Evolutionary conservation across 92 coral and sea anemone species (phyloP).

Genomic region (Phenganax marumi): DNA sequence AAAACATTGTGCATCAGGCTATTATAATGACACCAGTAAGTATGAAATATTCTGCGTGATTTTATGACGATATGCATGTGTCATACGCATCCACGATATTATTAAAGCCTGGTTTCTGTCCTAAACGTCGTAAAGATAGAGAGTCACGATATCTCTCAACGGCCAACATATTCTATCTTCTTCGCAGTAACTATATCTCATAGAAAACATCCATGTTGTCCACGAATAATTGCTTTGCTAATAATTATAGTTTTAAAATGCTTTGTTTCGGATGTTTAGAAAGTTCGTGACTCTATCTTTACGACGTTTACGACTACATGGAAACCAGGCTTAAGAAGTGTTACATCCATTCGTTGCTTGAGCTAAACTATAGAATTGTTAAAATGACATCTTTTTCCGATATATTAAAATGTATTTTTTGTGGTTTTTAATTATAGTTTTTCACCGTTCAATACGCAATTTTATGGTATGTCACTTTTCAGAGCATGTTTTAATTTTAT

Average conservation of each 20-base stretch:
- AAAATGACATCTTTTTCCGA: neutral
- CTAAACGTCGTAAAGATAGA: no score
- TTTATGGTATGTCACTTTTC: constrained; percentile 75
- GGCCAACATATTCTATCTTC: no score
- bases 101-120: no score
- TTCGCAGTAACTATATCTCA: no score
- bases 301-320: no score
- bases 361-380: neutral
- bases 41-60: no score
- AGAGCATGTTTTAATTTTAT: neutral
- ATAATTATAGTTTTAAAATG: neutral
- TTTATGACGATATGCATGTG: neutral
- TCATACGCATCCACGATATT: neutral
- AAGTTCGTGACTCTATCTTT: no score
- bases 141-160: no score
- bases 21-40: constrained; percentile 91
- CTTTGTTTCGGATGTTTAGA: no score
- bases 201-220: no score
- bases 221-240: neutral
- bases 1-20: constrained; percentile 76
- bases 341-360: neutral
- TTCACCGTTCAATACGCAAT: constrained; percentile 94
- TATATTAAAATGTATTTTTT: neutral
- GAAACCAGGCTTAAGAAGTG: no score
- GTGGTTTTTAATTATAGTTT: constrained; percentile 60